Evolutionary conservation across 2,888 invertebrate species (phyloP), one percentile per base, ranked within the genome.

Genomic region (Diaphora mendica): DNA sequence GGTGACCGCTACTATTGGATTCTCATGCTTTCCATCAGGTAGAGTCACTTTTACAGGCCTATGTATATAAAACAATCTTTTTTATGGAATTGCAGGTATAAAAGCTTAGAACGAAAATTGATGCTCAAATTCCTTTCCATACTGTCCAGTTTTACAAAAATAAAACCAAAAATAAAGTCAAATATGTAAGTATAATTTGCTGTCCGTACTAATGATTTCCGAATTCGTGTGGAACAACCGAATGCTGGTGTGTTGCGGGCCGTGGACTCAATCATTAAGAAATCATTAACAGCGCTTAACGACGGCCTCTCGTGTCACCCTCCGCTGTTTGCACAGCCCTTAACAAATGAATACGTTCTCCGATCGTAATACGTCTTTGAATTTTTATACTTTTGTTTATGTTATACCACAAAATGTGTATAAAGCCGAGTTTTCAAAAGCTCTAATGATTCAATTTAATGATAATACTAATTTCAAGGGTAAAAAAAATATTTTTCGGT

Each of bases 261-360:
- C 72, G 55, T 79, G 82, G 86, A 87, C 85, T 79, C 79, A 87
- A 89, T 91, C 91, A 92, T 92, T 92, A 92, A 88, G 90, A 88
- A 90, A 90, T 91, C 91, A 91, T 93, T 92, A 92, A 90, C 84
- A 84, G 82, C 83, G 84, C 82, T 82, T 87, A 88, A 86, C 88
- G 86, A 86, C 86, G 78, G 84, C 81, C 83, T 85, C 81, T 87
- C 88, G 82, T 85, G 85, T 86, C 84, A 83, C 81, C 82, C 85
- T 76, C 82, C 82, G 39, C 44, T 80, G 79, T 83, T 84, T 85
- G 79, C 82, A 80, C 78, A 82, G 77, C 83, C 79, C 81, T 77
- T 79, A 78, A 81, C 74, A 77, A 78, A 75, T 82, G 71, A 70
- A 74, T 66, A 75, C 55, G 74, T 42, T 68, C 64, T 30, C 67